phyloP scores from a whole-genome alignment of 2,113 vertebrate species.

The Zapornia atra region DNA sequence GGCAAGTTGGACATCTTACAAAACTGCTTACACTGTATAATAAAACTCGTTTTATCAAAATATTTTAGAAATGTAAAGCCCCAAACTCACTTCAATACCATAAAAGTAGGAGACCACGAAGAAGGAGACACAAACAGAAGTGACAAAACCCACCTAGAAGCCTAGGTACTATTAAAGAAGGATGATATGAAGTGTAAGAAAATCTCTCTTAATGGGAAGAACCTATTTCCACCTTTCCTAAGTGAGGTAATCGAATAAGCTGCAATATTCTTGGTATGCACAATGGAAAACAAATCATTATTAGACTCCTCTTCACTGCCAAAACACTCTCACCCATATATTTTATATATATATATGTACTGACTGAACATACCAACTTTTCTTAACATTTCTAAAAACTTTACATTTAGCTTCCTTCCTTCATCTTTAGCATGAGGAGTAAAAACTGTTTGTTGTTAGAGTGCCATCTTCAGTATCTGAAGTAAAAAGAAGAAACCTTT shows the following conservation, averaged over 20 bases:
- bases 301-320: background rate
- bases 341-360: background rate
- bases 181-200: background rate
- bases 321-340: background rate
- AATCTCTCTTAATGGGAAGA: background rate
- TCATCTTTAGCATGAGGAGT: background rate
- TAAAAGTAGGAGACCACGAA: background rate
- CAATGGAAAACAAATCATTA: background rate
- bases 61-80: background rate
- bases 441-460: background rate
- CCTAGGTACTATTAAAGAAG: background rate
- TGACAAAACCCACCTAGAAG: background rate
- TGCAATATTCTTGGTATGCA: background rate
- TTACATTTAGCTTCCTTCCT: background rate
- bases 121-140: background rate
- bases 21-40: background rate
- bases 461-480: slow-evolving; percentile 31
- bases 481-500: background rate
- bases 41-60: background rate
- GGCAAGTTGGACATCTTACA: background rate
- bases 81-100: background rate
- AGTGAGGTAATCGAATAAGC: background rate
- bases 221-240: background rate
- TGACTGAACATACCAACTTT: background rate
- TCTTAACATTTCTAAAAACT: background rate